Conservation (phyloP, 2,888 invertebrate species). For the Mythimna pallens region DNA sequence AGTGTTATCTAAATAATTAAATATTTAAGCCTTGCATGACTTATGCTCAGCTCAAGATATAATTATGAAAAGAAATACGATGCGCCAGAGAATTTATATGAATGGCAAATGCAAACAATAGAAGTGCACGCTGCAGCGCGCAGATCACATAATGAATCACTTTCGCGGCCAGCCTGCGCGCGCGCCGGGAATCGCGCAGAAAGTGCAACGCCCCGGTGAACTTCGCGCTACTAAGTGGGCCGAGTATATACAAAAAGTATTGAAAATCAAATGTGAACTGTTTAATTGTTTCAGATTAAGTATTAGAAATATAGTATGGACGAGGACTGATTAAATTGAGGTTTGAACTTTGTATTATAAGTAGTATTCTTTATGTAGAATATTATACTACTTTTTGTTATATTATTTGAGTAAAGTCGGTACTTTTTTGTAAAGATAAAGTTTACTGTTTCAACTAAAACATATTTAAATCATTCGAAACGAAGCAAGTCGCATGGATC, state of each 20-base stretch:
- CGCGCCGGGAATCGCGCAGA: conserved; percentile 81
- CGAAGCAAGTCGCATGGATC: not conserved
- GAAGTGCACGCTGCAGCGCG: conserved; percentile 62
- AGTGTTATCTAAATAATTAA: conserved; percentile 8
- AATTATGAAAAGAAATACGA: conserved; percentile 39
- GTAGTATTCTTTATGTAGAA: too few species aligned
- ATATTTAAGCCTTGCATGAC: conserved; percentile 17
- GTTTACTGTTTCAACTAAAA: not conserved
- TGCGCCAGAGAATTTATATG: conserved; percentile 52
- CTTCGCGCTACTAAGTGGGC: conserved; percentile 85
- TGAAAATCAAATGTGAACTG: conserved; percentile 25
- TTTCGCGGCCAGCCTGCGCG: conserved; percentile 76
- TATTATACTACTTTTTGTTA: too few species aligned
- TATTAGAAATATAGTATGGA: not conserved
- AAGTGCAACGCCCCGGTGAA: conserved; percentile 89
- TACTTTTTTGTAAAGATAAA: not conserved
- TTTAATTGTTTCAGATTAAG: conserved; percentile 24
- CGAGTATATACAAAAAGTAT: conserved; percentile 60
- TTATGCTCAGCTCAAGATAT: conserved; percentile 19
- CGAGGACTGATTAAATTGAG: not conserved
- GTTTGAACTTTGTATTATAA: not conserved
- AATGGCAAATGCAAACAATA: conserved; percentile 69
- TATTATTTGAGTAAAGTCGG: not conserved
- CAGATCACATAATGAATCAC: conserved; percentile 80
- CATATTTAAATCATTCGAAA: not conserved